A percentile compares a stretch with the other conserved stretches of the same genome.
These are phyloP conservation scores for Taphrorychus bicolor DNA, from an alignment of 2,888 invertebrate species.

Conservation along the genomic window DNA sequence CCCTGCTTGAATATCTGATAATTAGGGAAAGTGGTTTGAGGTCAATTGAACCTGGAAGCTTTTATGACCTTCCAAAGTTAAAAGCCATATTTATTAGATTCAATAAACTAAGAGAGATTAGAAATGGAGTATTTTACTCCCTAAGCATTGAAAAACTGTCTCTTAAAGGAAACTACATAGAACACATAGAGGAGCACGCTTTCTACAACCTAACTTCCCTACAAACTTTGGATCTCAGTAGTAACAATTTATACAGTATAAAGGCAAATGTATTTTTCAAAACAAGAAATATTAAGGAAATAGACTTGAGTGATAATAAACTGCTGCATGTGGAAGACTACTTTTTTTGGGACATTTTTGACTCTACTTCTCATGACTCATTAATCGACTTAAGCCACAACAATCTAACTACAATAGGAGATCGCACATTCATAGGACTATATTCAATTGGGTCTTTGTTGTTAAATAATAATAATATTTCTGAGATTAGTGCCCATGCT, in stretches of 20 bases:
- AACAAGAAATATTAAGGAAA: slow-evolving; percentile 41
- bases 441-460: slow-evolving; percentile 38
- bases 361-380: slow-evolving; percentile 23
- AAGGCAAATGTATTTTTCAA: slow-evolving; percentile 41
- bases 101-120: slow-evolving; percentile 41
- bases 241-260: slow-evolving; percentile 42
- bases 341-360: slow-evolving; percentile 44
- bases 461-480: slow-evolving; percentile 42
- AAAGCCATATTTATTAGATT: slow-evolving; percentile 41
- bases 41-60: slow-evolving; percentile 40
- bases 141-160: slow-evolving; percentile 39
- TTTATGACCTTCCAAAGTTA: slow-evolving; percentile 41
- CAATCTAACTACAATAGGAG: slow-evolving; percentile 42
- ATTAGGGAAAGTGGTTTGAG: slow-evolving; percentile 35
- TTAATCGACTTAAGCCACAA: slow-evolving; percentile 45
- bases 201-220: slow-evolving; percentile 45
- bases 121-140: slow-evolving; percentile 42
- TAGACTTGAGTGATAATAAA: slow-evolving; percentile 45
- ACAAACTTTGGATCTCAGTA: slow-evolving; percentile 44
- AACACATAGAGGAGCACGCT: slow-evolving; percentile 37
- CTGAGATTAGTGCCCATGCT: slow-evolving; percentile 37
- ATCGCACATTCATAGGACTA: slow-evolving; percentile 41
- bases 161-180: slow-evolving; percentile 44
- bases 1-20: slow-evolving; percentile 39
- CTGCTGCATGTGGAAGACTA: slow-evolving; percentile 37